phyloP scores from a whole-genome alignment of 2,113 vertebrate genomes.

The Petaurus breviceps region DNA sequence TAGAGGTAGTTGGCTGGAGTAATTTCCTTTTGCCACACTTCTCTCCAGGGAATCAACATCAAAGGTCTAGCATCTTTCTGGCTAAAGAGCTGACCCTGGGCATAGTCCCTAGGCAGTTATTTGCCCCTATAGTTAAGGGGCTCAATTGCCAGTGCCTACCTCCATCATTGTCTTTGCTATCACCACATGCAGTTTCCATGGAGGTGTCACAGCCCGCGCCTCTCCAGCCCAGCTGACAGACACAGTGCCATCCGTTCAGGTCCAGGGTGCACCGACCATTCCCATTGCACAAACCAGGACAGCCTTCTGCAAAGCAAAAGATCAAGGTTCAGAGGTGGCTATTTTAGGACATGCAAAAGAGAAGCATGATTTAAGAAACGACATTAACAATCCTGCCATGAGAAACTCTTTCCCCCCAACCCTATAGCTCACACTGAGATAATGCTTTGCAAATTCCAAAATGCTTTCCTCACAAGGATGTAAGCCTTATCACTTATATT shows the following conservation, averaged over 20 bases:
- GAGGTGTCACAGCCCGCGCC: slow-evolving; percentile 96
- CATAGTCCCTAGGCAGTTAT: slow-evolving; percentile 58
- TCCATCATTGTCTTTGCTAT: slow-evolving; percentile 98
- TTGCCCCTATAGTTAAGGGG: slow-evolving; percentile 2
- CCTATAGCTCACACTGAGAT: neutral
- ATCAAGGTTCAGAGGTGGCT: slow-evolving; percentile 28
- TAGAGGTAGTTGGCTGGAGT: neutral
- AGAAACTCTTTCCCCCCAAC: neutral
- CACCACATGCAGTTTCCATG: slow-evolving; percentile 97
- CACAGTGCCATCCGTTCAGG: slow-evolving; percentile 96
- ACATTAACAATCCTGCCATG: neutral
- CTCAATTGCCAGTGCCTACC: slow-evolving; percentile 83
- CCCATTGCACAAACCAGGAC: slow-evolving; percentile 96
- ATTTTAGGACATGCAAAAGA: neutral
- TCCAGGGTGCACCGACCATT: slow-evolving; percentile 98
- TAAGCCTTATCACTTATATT: neutral
- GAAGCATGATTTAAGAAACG: neutral
- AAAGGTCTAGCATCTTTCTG: neutral
- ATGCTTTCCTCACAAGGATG: slow-evolving; percentile 18
- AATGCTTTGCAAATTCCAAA: neutral
- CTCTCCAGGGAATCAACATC: neutral
- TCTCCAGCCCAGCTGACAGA: slow-evolving; percentile 99
- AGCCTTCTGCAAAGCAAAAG: slow-evolving; percentile 93
- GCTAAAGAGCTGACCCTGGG: slow-evolving; percentile 51
- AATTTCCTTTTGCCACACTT: neutral